phyloP scores from a whole-genome alignment of 2,888 invertebrate genomes.

The Anticlea derivata region DNA sequence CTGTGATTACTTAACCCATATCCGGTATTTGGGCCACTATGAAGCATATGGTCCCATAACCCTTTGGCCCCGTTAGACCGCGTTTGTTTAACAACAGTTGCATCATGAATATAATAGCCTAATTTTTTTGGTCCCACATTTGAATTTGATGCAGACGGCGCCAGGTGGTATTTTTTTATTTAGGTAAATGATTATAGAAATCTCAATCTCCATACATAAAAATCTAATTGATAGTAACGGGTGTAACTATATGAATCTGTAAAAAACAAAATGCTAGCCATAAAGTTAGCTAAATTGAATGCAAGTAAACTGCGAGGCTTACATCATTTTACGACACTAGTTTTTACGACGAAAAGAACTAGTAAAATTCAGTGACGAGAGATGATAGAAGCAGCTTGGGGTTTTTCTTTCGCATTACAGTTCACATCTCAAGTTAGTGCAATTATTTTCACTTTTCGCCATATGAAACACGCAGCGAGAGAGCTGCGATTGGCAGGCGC shows the following conservation, averaged over 20 bases:
- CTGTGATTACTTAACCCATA: conserved; percentile 82
- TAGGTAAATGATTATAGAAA: conserved; percentile 32
- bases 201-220: conserved; percentile 29
- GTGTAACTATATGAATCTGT: no score
- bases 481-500: conserved; percentile 49
- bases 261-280: not conserved
- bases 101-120: conserved; percentile 66
- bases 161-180: conserved; percentile 63
- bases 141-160: conserved; percentile 49
- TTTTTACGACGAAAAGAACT: not conserved
- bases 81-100: conserved; percentile 74
- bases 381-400: no score
- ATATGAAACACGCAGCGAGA: conserved; percentile 54
- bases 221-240: conserved; percentile 16
- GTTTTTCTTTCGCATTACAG: conserved; percentile 12
- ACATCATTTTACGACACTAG: not conserved
- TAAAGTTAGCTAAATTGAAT: no score
- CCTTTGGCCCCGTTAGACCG: conserved; percentile 80
- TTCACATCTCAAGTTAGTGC: conserved; percentile 21
- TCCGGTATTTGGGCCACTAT: conserved; percentile 64
- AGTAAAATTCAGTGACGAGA: not conserved
- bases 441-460: conserved; percentile 75
- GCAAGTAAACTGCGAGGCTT: no score
- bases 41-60: conserved; percentile 75
- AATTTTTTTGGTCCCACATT: conserved; percentile 50